These are phyloP conservation scores for Hydrotaea cyrtoneurina DNA, from an alignment of 2,888 invertebrate species.

Conservation along the genomic window DNA sequence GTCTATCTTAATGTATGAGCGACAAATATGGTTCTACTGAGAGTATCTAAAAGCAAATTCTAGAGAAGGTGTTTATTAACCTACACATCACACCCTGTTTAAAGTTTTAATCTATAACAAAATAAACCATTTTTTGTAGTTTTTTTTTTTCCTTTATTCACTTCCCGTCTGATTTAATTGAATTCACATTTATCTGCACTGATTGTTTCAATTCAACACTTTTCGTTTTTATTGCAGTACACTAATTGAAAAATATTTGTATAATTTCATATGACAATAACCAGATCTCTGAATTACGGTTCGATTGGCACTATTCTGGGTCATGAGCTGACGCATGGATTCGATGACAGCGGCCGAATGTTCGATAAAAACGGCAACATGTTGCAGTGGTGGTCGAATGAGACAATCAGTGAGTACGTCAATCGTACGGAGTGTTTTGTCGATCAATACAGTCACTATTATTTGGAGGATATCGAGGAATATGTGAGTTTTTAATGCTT, in stretches of 20 bases:
- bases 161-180: too few species aligned
- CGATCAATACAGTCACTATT: conserved; percentile 89
- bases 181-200: not conserved
- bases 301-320: conserved; percentile 90
- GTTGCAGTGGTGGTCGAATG: conserved; percentile 94
- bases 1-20: too few species aligned
- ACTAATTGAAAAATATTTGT: not conserved
- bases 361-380: conserved; percentile 93
- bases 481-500: conserved; percentile 83
- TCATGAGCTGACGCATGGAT: conserved; percentile 86
- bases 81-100: too few species aligned
- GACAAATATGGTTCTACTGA: too few species aligned
- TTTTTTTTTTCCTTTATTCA: too few species aligned
- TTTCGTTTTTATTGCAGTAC: too few species aligned
- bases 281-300: conserved; percentile 91
- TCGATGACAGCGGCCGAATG: conserved; percentile 84
- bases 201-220: not conserved
- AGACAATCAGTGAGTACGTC: conserved; percentile 88
- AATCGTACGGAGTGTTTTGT: conserved; percentile 91
- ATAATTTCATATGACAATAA: not conserved
- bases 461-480: conserved; percentile 84
- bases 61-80: too few species aligned
- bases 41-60: too few species aligned
- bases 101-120: too few species aligned
- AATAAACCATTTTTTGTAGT: too few species aligned